Conservation (phyloP, 1,140 invertebrate species). For the Drosophila willistoni region DNA sequence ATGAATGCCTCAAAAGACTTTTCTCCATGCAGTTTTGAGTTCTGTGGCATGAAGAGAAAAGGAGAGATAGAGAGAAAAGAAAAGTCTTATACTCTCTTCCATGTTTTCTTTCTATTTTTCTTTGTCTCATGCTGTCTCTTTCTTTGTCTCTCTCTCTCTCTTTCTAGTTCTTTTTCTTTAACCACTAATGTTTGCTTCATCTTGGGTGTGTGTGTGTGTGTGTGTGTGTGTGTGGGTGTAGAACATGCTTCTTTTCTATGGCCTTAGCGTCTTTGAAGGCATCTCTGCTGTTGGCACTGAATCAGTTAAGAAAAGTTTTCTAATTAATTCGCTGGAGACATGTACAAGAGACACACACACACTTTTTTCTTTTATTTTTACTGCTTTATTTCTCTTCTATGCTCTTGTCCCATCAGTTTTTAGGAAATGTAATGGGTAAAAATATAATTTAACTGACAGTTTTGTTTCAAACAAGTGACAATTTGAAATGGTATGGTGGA, state of each 20-base stretch:
- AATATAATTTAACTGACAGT: slow-evolving; percentile 76
- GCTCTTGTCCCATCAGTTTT: slow-evolving; percentile 32
- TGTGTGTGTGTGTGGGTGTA: slow-evolving; percentile 25
- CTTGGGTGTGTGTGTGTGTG: slow-evolving; percentile 27
- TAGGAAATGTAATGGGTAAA: slow-evolving; percentile 51
- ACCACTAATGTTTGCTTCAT: slow-evolving; percentile 51
- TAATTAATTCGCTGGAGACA: slow-evolving; percentile 75
- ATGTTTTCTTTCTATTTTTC: slow-evolving; percentile 39
- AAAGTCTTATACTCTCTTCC: slow-evolving; percentile 25
- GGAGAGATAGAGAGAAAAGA: slow-evolving; percentile 17
- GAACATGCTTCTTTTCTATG: slow-evolving; percentile 37
- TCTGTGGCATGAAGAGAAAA: slow-evolving; percentile 23
- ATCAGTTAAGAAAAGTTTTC: slow-evolving; percentile 81
- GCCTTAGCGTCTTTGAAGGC: slow-evolving; percentile 44
- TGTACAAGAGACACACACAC: slow-evolving; percentile 30
- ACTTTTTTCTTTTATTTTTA: neutral
- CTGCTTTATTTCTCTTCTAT: neutral
- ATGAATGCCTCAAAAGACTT: slow-evolving; percentile 57
- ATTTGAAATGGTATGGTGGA: slow-evolving; percentile 42
- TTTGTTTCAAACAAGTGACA: slow-evolving; percentile 63
- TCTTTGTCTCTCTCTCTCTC: slow-evolving; percentile 12
- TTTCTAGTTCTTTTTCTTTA: slow-evolving; percentile 30
- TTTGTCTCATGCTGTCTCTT: slow-evolving; percentile 16
- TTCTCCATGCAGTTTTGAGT: slow-evolving; percentile 52
- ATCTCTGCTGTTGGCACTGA: slow-evolving; percentile 64